Conservation (phyloP, 2,113 vertebrate genomes). For the Raja brachyura region DNA sequence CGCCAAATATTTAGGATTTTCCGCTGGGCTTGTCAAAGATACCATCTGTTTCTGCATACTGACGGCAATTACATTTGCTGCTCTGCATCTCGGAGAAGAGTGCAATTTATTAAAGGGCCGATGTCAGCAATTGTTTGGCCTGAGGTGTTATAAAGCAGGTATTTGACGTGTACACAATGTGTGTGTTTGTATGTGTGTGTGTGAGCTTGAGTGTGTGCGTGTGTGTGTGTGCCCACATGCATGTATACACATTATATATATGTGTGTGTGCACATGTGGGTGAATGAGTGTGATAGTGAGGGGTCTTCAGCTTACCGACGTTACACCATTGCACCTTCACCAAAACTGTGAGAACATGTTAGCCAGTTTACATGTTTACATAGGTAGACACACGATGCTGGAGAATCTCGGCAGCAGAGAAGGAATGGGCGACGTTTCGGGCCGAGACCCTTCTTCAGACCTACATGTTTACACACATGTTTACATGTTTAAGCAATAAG, state of each 20-base stretch:
- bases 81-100: background rate
- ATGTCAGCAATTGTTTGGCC: background rate
- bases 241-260: background rate
- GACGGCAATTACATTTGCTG: background rate
- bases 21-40: constrained; percentile 13
- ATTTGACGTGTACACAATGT: background rate
- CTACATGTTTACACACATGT: no score
- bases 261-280: background rate
- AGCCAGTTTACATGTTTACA: background rate
- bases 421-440: no score
- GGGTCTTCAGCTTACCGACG: background rate
- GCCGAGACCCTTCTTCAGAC: no score
- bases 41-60: constrained; percentile 22
- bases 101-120: background rate
- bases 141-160: background rate
- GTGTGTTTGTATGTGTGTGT: no score
- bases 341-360: background rate
- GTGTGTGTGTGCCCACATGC: background rate
- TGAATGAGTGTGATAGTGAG: background rate
- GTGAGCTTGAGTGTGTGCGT: background rate
- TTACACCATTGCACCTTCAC: background rate
- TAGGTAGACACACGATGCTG: background rate
- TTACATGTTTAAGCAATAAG: background rate
- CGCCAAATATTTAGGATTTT: constrained; percentile 26
- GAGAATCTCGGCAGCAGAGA: no score